phyloP scores from a whole-genome alignment of 2,113 vertebrate genomes.

The Carassius auratus region DNA sequence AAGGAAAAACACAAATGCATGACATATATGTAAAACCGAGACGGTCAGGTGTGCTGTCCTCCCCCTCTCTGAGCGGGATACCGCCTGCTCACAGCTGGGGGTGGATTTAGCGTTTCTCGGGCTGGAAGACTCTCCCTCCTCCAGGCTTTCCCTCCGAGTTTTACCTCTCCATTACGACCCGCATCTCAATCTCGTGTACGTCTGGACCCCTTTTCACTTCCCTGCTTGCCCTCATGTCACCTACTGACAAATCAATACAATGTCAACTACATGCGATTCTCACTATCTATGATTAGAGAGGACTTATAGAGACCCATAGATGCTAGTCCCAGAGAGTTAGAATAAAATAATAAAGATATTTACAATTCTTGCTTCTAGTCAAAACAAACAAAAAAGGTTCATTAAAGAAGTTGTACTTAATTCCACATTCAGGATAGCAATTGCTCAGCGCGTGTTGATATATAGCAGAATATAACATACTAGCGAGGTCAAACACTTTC shows the following conservation, averaged over 20 bases:
- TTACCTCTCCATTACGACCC: slow-evolving; percentile 29
- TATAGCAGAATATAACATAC: not conserved
- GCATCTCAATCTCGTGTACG: slow-evolving; percentile 31
- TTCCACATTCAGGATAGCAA: not conserved
- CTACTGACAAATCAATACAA: slow-evolving; percentile 31
- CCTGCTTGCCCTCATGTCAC: not conserved
- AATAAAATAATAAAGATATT: not conserved
- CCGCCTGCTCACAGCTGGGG: slow-evolving; percentile 50
- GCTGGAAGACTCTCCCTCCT: slow-evolving; percentile 6
- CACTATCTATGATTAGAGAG: slow-evolving; percentile 2
- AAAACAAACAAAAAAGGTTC: not conserved
- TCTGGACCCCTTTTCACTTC: not conserved
- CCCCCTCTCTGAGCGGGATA: slow-evolving; percentile 27
- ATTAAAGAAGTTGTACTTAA: not conserved
- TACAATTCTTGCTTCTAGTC: not conserved
- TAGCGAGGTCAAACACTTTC: slow-evolving; percentile 18
- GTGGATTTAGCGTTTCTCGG: slow-evolving; percentile 35
- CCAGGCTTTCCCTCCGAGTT: not conserved
- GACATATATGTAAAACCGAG: slow-evolving; percentile 19
- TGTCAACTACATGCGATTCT: slow-evolving; percentile 38
- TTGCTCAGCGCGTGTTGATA: not conserved
- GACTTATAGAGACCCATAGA: not conserved
- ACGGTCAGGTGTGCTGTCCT: not conserved
- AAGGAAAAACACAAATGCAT: slow-evolving; percentile 24
- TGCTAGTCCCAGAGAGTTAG: not conserved